Percentiles rank a stretch among this genome's conserved stretches.
phyloP scores from a whole-genome alignment of 2,113 vertebrate species.

The Eleginops maclovinus region DNA sequence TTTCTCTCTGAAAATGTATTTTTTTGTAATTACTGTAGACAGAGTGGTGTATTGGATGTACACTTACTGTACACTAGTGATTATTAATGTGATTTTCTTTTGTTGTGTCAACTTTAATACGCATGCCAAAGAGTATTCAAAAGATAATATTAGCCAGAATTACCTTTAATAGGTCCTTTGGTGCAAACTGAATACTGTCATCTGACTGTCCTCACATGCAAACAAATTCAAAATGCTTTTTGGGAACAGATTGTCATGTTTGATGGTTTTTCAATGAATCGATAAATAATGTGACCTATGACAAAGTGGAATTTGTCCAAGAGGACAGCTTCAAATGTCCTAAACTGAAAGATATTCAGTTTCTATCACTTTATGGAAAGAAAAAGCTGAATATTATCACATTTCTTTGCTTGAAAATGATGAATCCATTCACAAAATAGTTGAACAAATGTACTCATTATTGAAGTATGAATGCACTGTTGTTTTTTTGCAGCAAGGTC shows the following conservation, averaged over 20 bases:
- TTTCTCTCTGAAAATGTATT: slow-evolving; percentile 44
- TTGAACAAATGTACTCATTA: neutral
- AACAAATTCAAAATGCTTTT: neutral
- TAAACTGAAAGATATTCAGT: neutral
- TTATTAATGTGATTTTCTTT: slow-evolving; percentile 51
- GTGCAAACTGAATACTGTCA: slow-evolving; percentile 19
- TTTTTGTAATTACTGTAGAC: slow-evolving; percentile 66
- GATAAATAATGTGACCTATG: neutral
- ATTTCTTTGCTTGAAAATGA: neutral
- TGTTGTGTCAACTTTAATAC: slow-evolving; percentile 40
- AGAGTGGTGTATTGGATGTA: slow-evolving; percentile 47
- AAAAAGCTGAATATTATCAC: neutral
- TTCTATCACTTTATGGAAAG: neutral
- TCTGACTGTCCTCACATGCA: slow-evolving; percentile 22
- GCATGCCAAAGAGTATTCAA: slow-evolving; percentile 67
- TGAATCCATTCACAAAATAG: neutral
- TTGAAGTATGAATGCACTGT: neutral
- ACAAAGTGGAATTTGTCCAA: neutral
- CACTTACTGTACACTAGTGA: slow-evolving; percentile 46
- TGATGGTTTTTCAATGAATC: neutral
- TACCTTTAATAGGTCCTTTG: slow-evolving; percentile 8
- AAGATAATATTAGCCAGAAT: slow-evolving; percentile 37
- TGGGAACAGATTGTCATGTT: neutral
- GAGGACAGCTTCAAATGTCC: neutral
- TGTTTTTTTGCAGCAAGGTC: neutral